These are phyloP conservation scores for Dicyrtoma fusca DNA, from an alignment of 2,888 invertebrate species.

Conservation along the genomic window DNA sequence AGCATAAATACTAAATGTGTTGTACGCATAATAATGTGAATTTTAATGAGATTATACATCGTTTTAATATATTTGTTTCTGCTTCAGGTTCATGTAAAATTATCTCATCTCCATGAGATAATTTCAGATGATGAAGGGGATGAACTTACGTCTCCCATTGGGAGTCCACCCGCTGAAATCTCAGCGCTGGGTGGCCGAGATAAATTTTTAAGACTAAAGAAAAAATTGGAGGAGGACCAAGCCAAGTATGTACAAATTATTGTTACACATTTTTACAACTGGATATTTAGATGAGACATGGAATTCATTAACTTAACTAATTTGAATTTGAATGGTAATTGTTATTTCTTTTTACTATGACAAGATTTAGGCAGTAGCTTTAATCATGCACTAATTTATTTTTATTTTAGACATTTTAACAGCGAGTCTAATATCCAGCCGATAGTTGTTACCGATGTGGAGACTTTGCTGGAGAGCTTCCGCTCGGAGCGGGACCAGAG, in stretches of 20 bases:
- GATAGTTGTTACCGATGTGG: constrained; percentile 34
- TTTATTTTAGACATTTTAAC: not conserved
- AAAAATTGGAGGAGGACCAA: constrained; percentile 46
- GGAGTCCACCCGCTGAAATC: constrained; percentile 46
- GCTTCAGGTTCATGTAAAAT: constrained; percentile 21
- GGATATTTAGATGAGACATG: too few relatives aligned
- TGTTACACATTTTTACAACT: too few relatives aligned
- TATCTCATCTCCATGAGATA: constrained; percentile 31
- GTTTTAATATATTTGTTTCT: too few relatives aligned
- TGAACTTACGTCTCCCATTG: constrained; percentile 44
- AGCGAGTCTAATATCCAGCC: constrained; percentile 17
- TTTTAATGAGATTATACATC: too few relatives aligned
- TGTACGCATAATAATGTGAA: too few relatives aligned
- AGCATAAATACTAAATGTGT: too few relatives aligned
- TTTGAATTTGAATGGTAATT: too few relatives aligned
- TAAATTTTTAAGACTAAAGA: constrained; percentile 41
- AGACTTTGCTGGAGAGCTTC: constrained; percentile 39
- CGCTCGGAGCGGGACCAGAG: constrained; percentile 26
- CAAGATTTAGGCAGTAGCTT: too few relatives aligned
- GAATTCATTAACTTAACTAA: too few relatives aligned
- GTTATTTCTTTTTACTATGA: too few relatives aligned
- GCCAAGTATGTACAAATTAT: constrained; percentile 21
- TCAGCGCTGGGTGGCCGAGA: constrained; percentile 40
- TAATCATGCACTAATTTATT: too few relatives aligned
- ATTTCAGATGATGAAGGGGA: constrained; percentile 40